Evolutionary conservation across 2,797 vertebrate genomes (phyloP), one percentile per base, ranked within the genome.

Genomic region (Sebastes paucispinis): DNA sequence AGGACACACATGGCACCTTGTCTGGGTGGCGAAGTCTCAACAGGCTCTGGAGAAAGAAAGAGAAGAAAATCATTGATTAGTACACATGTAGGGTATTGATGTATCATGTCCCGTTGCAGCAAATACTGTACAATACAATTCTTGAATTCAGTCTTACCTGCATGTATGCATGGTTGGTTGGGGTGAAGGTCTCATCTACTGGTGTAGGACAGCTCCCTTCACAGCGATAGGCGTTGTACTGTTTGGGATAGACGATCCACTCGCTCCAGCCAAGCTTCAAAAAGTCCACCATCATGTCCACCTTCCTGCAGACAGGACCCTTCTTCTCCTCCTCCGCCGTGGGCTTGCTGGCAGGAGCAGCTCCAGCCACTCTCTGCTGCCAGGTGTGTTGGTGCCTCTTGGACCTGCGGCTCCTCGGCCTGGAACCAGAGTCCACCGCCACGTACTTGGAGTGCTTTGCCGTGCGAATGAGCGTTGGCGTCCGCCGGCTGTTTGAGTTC

Each of bases 161-260:
- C 79, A 98, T 97, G 91, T 97, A 98, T 0, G 97, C 97, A 0
- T 98, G 97, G 87, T 98, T 98, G 6, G 97, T 98, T 25, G 97
- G 96, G 3, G 94, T 93, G 84, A 97, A 96, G 58, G 86, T 96
- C 91, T 97, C 97, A 0, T 98, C 96, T 20, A 98, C 93, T 0
- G 97, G 97, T 0, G 93, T 95, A 0, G 97, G 97, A 57, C 97
- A 98, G 76, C 86, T 94, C 3, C 97, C 97, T 10, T 97, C 95
- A 0, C 97, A 98, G 64, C 96, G 96, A 77, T 95, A 97, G 4
- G 97, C 97, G 0, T 98, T 98, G 94, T 96, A 98, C 13, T 91
- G 94, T 63, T 96, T 96, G 59, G 96, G 96, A 75, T 97, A 95
- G 27, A 98, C 90, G 0, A 98, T 97, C 97, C 97, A 98, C 73